These are phyloP conservation scores for Tadarida brasiliensis DNA, from an alignment of 2,797 vertebrate species.

Conservation along the genomic window DNA sequence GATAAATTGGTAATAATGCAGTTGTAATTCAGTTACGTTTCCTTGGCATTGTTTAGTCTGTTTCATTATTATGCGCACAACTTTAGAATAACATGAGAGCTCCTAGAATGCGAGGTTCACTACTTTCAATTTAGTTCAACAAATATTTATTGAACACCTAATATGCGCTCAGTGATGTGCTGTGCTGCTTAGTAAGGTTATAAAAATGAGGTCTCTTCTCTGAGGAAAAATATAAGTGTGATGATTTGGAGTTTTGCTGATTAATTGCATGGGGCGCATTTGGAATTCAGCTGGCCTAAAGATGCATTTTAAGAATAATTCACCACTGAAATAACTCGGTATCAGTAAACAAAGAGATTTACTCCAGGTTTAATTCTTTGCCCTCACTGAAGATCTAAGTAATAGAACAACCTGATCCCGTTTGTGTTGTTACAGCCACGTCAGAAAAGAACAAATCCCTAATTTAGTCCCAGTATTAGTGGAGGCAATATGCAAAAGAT, in stretches of 20 bases:
- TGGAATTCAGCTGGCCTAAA: not conserved
- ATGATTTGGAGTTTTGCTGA: not conserved
- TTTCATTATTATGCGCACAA: not conserved
- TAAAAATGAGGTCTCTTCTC: not conserved
- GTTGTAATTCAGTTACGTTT: not conserved
- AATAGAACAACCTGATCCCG: not conserved
- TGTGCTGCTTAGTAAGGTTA: not conserved
- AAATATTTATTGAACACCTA: not conserved
- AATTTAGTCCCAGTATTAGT: not conserved
- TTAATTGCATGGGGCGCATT: not conserved
- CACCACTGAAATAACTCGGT: not conserved
- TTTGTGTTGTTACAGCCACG: not conserved
- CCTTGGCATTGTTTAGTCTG: not conserved
- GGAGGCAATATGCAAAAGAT: not conserved
- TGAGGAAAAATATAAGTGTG: not conserved
- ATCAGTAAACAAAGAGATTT: constrained; percentile 12
- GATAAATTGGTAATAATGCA: not conserved
- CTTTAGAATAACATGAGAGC: not conserved
- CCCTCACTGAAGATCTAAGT: not conserved
- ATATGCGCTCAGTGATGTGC: not conserved
- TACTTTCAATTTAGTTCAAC: constrained; percentile 16
- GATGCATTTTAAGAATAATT: not conserved
- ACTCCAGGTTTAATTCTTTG: not conserved
- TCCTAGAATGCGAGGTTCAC: not conserved
- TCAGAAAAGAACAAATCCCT: not conserved